Conservation (phyloP, 2,888 invertebrate species). For the Ypsolopha sequella region DNA sequence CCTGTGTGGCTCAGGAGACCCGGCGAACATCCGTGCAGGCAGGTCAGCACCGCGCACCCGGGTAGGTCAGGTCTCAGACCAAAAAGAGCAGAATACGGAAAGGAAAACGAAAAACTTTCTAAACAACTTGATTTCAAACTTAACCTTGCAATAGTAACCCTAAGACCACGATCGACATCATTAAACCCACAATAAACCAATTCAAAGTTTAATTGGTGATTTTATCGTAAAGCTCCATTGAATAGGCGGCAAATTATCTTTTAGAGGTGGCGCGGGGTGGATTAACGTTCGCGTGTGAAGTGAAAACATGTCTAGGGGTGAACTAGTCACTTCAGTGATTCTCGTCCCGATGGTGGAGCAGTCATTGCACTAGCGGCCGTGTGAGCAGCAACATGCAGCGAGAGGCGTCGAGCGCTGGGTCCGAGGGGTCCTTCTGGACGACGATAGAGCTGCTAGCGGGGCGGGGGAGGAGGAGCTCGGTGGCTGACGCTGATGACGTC, state of each 20-base stretch:
- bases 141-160: neutral
- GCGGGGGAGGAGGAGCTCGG: conserved; percentile 56
- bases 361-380: conserved; percentile 62
- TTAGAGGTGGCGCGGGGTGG: conserved; percentile 34
- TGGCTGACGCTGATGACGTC: conserved; percentile 49
- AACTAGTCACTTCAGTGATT: conserved; percentile 11
- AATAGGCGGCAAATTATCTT: conserved; percentile 25
- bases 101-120: neutral
- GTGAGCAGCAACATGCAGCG: conserved; percentile 49
- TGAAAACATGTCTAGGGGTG: conserved; percentile 39
- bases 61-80: neutral
- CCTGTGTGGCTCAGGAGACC: neutral
- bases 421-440: conserved; percentile 71
- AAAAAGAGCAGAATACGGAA: neutral
- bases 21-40: neutral
- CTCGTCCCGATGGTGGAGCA: conserved; percentile 18
- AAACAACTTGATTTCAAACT: neutral
- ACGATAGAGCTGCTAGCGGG: conserved; percentile 73
- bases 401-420: conserved; percentile 41
- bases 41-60: neutral
- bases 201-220: conserved; percentile 17
- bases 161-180: conserved; percentile 8
- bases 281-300: conserved; percentile 64
- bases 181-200: conserved; percentile 17
- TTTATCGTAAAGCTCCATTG: conserved; percentile 28